A percentile compares a stretch with the other conserved stretches of the same genome.
These are phyloP conservation scores for Reinhardtius hippoglossoides DNA, from an alignment of 2,113 vertebrate genomes.

Conservation along the genomic window DNA sequence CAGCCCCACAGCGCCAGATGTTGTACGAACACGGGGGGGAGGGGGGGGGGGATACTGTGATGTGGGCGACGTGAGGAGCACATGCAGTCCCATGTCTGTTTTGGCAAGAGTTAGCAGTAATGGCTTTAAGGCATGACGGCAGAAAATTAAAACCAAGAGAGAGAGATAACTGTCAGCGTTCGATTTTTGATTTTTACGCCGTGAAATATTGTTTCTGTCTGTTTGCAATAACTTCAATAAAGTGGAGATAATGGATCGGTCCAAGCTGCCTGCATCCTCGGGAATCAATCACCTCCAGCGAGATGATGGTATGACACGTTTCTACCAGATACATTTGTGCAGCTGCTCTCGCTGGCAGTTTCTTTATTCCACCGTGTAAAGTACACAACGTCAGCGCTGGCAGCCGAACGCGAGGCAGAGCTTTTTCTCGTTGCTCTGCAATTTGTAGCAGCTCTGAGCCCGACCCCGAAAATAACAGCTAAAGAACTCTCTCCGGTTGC, in stretches of 20 bases:
- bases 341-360: constrained; percentile 66
- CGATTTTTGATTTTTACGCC: constrained; percentile 47
- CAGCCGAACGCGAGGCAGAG: not conserved
- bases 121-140: constrained; percentile 54
- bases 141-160: constrained; percentile 62
- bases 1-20: constrained; percentile 70
- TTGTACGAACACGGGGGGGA: constrained; percentile 38
- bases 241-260: constrained; percentile 39
- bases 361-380: constrained; percentile 38
- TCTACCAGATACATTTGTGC: constrained; percentile 54
- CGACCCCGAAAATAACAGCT: constrained; percentile 33
- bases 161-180: constrained; percentile 62
- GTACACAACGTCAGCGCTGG: constrained; percentile 23
- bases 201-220: constrained; percentile 55
- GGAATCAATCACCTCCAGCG: constrained; percentile 57
- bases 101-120: constrained; percentile 48
- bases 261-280: constrained; percentile 38
- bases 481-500: not conserved
- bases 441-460: constrained; percentile 17
- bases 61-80: constrained; percentile 66
- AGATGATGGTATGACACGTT: constrained; percentile 39
- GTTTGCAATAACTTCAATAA: constrained; percentile 42
- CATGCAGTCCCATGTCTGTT: constrained; percentile 53
- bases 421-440: constrained; percentile 10
- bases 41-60: constrained; percentile 51